A percentile compares a stretch with the other conserved stretches of the same genome.
Conservation (phyloP, 2,113 vertebrate species). For the Todiramphus saurophagus region DNA sequence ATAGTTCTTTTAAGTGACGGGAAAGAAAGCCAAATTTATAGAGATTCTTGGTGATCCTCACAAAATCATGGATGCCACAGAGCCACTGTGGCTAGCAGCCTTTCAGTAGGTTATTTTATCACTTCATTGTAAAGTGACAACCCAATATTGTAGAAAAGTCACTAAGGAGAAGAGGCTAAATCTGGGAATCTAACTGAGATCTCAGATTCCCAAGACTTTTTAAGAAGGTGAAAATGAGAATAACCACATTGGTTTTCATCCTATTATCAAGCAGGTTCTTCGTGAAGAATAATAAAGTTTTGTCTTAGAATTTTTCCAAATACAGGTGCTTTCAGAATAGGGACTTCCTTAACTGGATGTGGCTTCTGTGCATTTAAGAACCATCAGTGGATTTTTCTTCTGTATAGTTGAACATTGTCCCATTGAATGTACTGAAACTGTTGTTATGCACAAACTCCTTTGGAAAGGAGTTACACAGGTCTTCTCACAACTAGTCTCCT, state of each 20-base stretch:
- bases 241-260: neutral
- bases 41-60: neutral
- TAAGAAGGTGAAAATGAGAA: neutral
- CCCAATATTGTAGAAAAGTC: neutral
- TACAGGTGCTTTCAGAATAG: neutral
- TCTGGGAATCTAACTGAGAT: neutral
- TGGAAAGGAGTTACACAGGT: neutral
- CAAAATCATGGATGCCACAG: accelerated
- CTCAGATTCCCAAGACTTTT: neutral
- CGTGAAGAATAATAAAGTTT: neutral
- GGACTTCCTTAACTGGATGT: neutral
- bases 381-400: neutral
- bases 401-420: accelerated
- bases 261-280: neutral
- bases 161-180: neutral
- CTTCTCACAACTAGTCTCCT: neutral
- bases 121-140: neutral
- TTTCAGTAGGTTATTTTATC: neutral
- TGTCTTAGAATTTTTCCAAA: neutral
- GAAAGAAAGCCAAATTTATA: neutral
- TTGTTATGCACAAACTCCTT: neutral
- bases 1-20: neutral
- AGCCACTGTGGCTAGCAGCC: neutral
- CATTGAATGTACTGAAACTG: neutral
- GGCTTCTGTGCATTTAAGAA: neutral